phyloP scores from a whole-genome alignment of 2,797 vertebrate genomes.

The Silurus aristotelis region DNA sequence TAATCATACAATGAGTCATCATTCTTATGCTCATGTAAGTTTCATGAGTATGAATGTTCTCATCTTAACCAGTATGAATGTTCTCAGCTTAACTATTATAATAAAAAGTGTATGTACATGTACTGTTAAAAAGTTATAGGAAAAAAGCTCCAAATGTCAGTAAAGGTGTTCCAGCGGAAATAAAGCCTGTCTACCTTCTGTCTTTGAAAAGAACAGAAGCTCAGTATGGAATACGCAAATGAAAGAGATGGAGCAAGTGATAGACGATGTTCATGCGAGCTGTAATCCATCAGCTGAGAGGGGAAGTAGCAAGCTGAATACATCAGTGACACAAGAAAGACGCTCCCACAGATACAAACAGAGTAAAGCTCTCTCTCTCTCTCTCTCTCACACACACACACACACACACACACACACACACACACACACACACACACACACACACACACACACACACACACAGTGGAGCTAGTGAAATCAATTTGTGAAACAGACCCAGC shows the following conservation, averaged over 20 bases:
- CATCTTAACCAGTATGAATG: neutral
- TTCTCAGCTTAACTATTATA: neutral
- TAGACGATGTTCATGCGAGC: constrained; percentile 53
- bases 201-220: constrained; percentile 59
- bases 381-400: constrained; percentile 15
- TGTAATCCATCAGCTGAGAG: constrained; percentile 29
- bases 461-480: constrained; percentile 10
- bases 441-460: constrained; percentile 31
- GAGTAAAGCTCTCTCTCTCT: constrained; percentile 4
- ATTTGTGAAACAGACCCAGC: constrained; percentile 19
- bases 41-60: neutral
- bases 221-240: constrained; percentile 76
- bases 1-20: neutral
- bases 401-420: constrained; percentile 31
- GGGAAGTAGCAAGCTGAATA: constrained; percentile 52
- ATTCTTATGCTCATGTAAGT: neutral
- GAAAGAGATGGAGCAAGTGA: constrained; percentile 60
- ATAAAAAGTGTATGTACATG: neutral
- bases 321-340: constrained; percentile 3
- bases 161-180: neutral
- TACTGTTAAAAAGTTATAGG: neutral
- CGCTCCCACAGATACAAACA: constrained; percentile 42
- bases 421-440: constrained; percentile 21
- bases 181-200: neutral
- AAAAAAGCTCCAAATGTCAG: neutral